Evolutionary conservation across 2,797 vertebrate species (phyloP).

Genomic region (Chloroceryle inda): DNA sequence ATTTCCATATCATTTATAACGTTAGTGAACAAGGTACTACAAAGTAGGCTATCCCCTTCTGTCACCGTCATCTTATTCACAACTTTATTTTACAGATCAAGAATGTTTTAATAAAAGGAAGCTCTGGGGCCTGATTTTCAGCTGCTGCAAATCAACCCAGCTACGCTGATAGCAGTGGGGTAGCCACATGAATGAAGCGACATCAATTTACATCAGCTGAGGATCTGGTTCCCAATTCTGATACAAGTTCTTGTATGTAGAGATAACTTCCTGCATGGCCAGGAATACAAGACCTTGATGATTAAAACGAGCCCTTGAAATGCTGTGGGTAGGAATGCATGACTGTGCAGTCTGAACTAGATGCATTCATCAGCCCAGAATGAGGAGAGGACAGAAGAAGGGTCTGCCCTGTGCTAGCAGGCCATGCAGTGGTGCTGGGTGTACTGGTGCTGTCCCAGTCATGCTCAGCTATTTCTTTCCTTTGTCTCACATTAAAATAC

Average conservation of each 20-base stretch:
- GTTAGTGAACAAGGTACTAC: constrained; percentile 50
- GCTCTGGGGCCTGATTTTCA: constrained; percentile 43
- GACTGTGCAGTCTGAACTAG: background rate
- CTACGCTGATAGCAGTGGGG: background rate
- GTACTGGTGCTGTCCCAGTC: accelerated
- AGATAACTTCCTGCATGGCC: background rate
- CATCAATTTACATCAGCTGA: background rate
- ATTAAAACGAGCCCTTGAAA: background rate
- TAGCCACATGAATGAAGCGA: background rate
- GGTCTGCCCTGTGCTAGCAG: accelerated
- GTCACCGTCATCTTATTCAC: constrained; percentile 44
- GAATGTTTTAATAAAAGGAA: constrained; percentile 51
- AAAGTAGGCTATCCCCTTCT: constrained; percentile 54
- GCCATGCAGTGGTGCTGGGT: accelerated
- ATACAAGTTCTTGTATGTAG: background rate
- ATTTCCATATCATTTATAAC: constrained; percentile 58
- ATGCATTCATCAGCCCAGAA: background rate
- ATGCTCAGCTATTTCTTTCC: accelerated
- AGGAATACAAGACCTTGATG: background rate
- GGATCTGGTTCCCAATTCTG: background rate
- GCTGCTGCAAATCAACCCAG: constrained; percentile 44
- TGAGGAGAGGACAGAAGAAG: background rate
- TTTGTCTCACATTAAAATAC: background rate
- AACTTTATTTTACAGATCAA: constrained; percentile 60
- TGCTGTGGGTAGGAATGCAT: accelerated